phyloP scores from a whole-genome alignment of 2,113 vertebrate species.

The Coturnix japonica region DNA sequence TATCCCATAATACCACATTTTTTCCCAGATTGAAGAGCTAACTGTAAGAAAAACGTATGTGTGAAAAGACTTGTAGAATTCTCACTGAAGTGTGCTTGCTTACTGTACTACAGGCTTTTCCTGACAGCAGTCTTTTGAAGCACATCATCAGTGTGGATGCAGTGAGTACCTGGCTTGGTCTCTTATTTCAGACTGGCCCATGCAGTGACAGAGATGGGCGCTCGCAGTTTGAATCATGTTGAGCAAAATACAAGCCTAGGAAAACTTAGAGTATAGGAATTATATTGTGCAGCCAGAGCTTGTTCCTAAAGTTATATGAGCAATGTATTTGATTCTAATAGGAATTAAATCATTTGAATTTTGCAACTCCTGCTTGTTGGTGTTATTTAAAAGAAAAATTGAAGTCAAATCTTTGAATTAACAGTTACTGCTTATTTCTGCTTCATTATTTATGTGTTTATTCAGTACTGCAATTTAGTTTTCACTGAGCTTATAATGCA shows the following conservation, averaged over 20 bases:
- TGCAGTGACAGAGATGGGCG: rapidly evolving
- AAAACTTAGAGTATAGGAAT: background rate
- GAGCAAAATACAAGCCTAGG: background rate
- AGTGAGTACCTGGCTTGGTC: background rate
- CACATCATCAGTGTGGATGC: rapidly evolving
- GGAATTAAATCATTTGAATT: background rate
- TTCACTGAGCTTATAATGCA: constrained; percentile 49
- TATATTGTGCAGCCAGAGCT: background rate
- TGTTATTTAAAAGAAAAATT: background rate
- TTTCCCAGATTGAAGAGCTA: background rate
- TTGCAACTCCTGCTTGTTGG: background rate
- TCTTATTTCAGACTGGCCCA: background rate
- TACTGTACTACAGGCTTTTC: background rate
- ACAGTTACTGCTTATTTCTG: constrained; percentile 32
- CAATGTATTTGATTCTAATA: background rate
- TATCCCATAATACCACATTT: background rate
- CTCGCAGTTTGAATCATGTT: background rate
- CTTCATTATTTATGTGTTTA: constrained; percentile 50
- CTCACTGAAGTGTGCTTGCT: background rate
- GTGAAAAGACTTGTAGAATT: background rate
- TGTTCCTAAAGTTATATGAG: background rate
- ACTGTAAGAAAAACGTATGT: background rate
- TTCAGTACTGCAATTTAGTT: constrained; percentile 50
- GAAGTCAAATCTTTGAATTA: constrained; percentile 20
- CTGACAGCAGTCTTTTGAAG: background rate